Percentiles rank a stretch among this genome's conserved stretches.
phyloP scores from a whole-genome alignment of 2,888 invertebrate species.

The Latrodectus hesperus region DNA sequence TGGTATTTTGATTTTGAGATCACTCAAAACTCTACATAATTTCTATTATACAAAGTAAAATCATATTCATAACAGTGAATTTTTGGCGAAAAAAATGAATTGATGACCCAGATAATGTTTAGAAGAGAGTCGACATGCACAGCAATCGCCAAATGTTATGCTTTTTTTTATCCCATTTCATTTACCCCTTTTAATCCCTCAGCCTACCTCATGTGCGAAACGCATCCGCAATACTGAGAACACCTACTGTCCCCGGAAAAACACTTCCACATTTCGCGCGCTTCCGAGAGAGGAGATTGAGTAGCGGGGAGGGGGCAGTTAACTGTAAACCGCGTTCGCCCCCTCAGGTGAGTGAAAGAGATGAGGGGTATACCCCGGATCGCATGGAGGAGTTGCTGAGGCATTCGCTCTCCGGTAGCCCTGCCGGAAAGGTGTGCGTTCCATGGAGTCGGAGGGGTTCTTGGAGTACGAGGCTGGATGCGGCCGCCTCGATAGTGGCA shows the following conservation, averaged over 20 bases:
- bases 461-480: constrained; percentile 22
- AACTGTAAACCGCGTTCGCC: constrained; percentile 13
- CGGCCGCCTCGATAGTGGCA: constrained; percentile 10
- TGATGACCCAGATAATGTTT: constrained; percentile 28
- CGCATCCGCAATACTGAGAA: not conserved
- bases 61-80: no score
- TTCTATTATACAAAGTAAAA: no score
- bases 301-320: not conserved
- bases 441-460: not conserved
- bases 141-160: not conserved
- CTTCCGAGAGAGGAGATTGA: not conserved
- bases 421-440: not conserved
- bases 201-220: not conserved
- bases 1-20: no score
- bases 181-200: constrained; percentile 3
- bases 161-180: not conserved
- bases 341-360: constrained; percentile 2
- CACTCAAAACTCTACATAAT: no score
- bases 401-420: not conserved
- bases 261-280: not conserved
- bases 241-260: not conserved
- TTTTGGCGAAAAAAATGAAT: not conserved
- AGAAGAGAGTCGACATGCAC: not conserved
- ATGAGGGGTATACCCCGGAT: constrained; percentile 8
- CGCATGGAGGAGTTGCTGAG: not conserved